phyloP scores from a whole-genome alignment of 2,797 vertebrate species.

The Sebastes steindachneri region DNA sequence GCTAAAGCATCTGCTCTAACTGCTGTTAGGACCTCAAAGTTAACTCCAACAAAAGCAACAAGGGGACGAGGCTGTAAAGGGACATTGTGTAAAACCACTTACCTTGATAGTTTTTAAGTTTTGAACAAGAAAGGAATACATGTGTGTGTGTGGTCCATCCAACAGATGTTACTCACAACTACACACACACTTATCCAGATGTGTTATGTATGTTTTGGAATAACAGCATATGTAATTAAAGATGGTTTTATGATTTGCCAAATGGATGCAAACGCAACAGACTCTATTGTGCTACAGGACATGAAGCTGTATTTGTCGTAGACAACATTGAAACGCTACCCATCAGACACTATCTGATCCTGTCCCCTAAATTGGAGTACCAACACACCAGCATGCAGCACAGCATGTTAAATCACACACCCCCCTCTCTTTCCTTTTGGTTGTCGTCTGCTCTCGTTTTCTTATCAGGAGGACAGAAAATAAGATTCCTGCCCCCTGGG shows the following conservation, averaged over 20 bases:
- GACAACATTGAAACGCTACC: constrained; percentile 49
- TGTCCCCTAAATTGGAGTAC: constrained; percentile 55
- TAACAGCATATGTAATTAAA: constrained; percentile 47
- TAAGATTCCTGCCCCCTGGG: constrained; percentile 78
- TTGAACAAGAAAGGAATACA: not conserved
- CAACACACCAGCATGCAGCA: constrained; percentile 54
- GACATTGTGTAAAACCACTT: not conserved
- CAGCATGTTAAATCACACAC: constrained; percentile 66
- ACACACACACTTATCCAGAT: constrained; percentile 10
- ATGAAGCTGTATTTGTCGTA: constrained; percentile 31
- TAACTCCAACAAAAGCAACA: not conserved
- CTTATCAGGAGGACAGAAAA: constrained; percentile 78
- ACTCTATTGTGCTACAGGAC: constrained; percentile 17
- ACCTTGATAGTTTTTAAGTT: not conserved
- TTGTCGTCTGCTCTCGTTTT: constrained; percentile 71
- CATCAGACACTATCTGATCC: constrained; percentile 58
- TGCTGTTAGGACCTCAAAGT: not conserved
- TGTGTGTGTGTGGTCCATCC: too few relatives aligned
- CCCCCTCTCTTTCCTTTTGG: constrained; percentile 43
- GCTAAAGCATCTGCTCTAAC: not conserved
- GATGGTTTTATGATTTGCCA: constrained; percentile 22
- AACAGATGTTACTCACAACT: too few relatives aligned
- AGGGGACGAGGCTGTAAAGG: not conserved
- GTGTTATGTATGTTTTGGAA: constrained; percentile 6
- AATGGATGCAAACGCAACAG: constrained; percentile 27